phyloP scores from a whole-genome alignment of 2,888 invertebrate genomes.

The Periphyllus acericola region DNA sequence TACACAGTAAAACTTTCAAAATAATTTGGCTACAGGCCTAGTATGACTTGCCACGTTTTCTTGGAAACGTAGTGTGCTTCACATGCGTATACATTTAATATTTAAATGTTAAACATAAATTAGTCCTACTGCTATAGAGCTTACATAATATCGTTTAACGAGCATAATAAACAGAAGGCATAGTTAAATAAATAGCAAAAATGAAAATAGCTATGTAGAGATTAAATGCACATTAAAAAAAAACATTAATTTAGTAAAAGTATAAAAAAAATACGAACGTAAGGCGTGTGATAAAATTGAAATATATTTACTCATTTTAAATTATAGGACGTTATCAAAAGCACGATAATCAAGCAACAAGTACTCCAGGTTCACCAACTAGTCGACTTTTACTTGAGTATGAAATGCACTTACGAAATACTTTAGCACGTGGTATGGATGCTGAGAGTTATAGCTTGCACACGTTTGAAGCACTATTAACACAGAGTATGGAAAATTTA shows the following conservation, averaged over 20 bases:
- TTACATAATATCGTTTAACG: background rate
- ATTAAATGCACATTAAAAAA: background rate
- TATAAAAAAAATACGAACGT: background rate
- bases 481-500: conserved; percentile 95
- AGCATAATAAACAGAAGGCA: background rate
- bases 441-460: conserved; percentile 94
- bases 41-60: background rate
- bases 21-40: background rate
- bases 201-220: background rate
- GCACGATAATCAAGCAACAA: conserved; percentile 64
- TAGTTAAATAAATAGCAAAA: conserved; percentile 19
- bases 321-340: conserved; percentile 60
- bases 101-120: background rate
- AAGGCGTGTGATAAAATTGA: background rate
- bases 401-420: conserved; percentile 92
- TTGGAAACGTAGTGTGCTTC: conserved; percentile 12
- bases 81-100: background rate
- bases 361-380: conserved; percentile 83
- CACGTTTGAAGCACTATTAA: conserved; percentile 90
- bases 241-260: background rate
- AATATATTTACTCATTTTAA: background rate
- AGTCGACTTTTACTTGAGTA: conserved; percentile 88
- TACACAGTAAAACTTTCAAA: conserved; percentile 9
- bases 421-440: conserved; percentile 93
- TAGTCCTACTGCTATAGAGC: background rate